Evolutionary conservation across 1,140 invertebrate genomes (phyloP).

Genomic region (Coelopa frigida): DNA sequence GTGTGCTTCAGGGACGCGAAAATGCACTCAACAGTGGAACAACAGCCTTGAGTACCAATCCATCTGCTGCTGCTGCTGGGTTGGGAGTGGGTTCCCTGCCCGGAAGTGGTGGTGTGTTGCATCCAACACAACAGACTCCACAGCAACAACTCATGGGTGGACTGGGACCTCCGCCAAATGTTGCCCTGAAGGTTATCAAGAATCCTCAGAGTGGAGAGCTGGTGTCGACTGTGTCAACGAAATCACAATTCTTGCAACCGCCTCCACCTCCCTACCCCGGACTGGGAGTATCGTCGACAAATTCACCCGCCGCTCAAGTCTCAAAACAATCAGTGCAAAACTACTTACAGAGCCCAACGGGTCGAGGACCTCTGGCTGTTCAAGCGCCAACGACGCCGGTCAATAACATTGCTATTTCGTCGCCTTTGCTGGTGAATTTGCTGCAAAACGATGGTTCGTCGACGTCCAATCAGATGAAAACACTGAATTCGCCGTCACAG

Average conservation of each 20-base stretch:
- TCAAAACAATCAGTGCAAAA: constrained; percentile 24
- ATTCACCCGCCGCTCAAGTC: constrained; percentile 13
- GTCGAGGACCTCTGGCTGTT: constrained; percentile 46
- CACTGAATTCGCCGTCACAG: constrained; percentile 27
- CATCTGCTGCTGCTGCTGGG: neutral
- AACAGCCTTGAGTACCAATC: neutral
- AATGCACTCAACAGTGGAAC: constrained; percentile 13
- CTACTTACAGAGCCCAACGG: constrained; percentile 13
- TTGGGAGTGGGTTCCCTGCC: too few species aligned
- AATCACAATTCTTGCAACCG: constrained; percentile 42
- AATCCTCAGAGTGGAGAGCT: constrained; percentile 30
- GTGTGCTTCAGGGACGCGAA: constrained; percentile 53
- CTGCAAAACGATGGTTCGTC: constrained; percentile 72
- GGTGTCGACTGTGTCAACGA: constrained; percentile 17
- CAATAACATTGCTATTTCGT: constrained; percentile 56
- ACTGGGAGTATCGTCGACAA: constrained; percentile 24
- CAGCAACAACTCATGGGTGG: constrained; percentile 8
- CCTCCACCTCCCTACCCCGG: constrained; percentile 49
- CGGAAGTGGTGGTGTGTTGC: neutral
- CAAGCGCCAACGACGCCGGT: constrained; percentile 34
- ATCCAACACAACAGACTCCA: neutral
- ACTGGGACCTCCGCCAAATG: constrained; percentile 31
- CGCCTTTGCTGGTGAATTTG: constrained; percentile 84
- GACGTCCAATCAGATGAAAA: constrained; percentile 9
- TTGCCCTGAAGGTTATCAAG: constrained; percentile 34